Evolutionary conservation across 64 coral and sea anemone species (phyloP), one percentile per base, ranked within the genome.

Genomic region (Stichodactyla mertensii): DNA sequence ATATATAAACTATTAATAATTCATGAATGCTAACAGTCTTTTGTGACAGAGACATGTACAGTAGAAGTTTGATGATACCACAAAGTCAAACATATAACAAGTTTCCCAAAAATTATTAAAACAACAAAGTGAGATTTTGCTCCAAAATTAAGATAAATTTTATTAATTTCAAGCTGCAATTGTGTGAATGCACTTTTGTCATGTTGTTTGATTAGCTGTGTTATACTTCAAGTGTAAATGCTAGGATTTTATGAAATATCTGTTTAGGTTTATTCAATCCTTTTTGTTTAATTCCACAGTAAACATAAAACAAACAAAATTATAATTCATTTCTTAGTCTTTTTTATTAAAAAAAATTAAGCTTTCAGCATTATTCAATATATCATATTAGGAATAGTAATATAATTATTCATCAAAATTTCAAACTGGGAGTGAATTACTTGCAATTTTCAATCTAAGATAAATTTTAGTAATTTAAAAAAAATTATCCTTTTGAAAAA

Each of bases 31-130:
- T 45, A 45, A 45, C 1, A 2, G 36, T 45, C 36, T 45, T 45
- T 45, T 45, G 36, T 45, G 36, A 45, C 36, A 45, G 1, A 45
- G 0, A 31, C 36, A 45, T 2, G 3, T 45, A 45, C 36, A 45
- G 36, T 45, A 45, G 36, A 45, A 45, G 36, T 45, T 45, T 45
- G 36, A 45, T 45, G 36, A 45, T 45, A 45, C 36, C 36, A 45
- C 36, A 45, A 45, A 45, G 36, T 45, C 36, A 23, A n/a, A n/a
- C 20, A 9, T 22, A 66, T 4, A 66, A 66, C 62, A n/a, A 66
- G 62, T 66, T 66, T 66, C 62, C 62, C 20, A 66, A 66, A n/a
- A 66, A 66, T 66, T 66, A 66, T 66, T 66, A n/a, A n/a, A 66
- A 66, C 22, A 23, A 66, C 20, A 66, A n/a, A 66, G 22, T 66